These are phyloP conservation scores for Phyllotis vaccarum DNA, from an alignment of 2,797 vertebrate genomes.

Conservation along the genomic window DNA sequence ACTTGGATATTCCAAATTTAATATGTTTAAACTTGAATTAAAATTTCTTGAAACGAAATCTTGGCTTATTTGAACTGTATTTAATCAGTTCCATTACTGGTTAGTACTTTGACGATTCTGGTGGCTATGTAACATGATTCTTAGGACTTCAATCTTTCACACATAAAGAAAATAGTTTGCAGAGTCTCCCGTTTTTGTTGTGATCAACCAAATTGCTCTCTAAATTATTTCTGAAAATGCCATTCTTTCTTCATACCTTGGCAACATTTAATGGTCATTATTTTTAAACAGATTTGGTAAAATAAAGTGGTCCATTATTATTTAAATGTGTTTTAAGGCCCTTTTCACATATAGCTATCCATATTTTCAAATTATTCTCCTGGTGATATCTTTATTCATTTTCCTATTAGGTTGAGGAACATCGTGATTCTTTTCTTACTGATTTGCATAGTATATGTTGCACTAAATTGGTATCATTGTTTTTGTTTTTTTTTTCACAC, in stretches of 20 bases:
- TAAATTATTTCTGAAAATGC: neutral
- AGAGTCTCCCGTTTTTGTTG: neutral
- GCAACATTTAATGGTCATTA: neutral
- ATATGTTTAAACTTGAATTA: neutral
- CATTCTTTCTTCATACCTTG: slow-evolving; percentile 10
- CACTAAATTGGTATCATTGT: neutral
- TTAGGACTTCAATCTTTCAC: neutral
- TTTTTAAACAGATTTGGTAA: neutral
- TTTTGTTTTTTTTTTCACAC: neutral
- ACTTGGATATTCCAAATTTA: slow-evolving; percentile 37
- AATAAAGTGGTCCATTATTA: neutral
- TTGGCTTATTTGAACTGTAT: slow-evolving; percentile 18
- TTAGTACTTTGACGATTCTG: neutral
- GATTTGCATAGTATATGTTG: neutral
- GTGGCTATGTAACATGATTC: neutral
- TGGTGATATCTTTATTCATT: neutral
- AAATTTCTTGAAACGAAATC: neutral
- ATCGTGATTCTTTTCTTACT: neutral
- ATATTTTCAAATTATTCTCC: neutral
- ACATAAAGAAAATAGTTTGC: neutral
- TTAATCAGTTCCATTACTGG: neutral
- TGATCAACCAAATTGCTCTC: neutral
- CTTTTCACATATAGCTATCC: neutral
- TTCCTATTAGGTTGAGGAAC: neutral
- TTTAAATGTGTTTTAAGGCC: neutral